phyloP scores from a whole-genome alignment of 1,140 invertebrate species.

The Patella vulgata region DNA sequence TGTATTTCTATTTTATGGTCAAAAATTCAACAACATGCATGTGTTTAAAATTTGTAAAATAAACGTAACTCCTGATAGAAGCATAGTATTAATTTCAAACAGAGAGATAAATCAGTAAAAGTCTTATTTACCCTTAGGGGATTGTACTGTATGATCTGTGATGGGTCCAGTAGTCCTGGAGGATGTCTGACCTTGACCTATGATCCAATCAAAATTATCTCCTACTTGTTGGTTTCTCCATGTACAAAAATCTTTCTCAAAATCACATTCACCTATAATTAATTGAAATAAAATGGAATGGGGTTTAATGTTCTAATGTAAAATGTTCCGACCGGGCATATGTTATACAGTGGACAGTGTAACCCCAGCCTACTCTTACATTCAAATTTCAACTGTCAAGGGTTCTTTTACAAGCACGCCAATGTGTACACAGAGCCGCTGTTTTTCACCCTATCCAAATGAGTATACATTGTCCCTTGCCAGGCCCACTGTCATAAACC shows the following conservation, averaged over 20 bases:
- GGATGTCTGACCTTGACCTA: slow-evolving; percentile 38
- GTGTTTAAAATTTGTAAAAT: no score
- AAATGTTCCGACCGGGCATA: background rate
- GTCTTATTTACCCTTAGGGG: slow-evolving; percentile 1
- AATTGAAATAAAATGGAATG: background rate
- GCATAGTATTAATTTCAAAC: no score
- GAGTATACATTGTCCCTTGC: no score
- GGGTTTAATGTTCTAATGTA: background rate
- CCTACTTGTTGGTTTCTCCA: slow-evolving; percentile 45
- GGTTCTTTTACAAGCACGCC: no score
- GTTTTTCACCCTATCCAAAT: no score
- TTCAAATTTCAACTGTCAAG: no score
- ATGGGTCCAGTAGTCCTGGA: slow-evolving; percentile 46
- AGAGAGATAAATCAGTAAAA: background rate
- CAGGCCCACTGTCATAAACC: no score
- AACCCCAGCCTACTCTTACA: background rate
- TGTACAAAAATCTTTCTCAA: slow-evolving; percentile 51
- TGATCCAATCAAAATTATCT: slow-evolving; percentile 59
- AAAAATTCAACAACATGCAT: no score
- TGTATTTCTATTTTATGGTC: no score
- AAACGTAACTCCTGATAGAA: no score
- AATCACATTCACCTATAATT: slow-evolving; percentile 48
- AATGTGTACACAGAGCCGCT: no score
- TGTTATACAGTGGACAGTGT: background rate
- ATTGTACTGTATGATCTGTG: slow-evolving; percentile 44